phyloP scores from a whole-genome alignment of 2,888 invertebrate genomes.

The Scaptomyza flava region DNA sequence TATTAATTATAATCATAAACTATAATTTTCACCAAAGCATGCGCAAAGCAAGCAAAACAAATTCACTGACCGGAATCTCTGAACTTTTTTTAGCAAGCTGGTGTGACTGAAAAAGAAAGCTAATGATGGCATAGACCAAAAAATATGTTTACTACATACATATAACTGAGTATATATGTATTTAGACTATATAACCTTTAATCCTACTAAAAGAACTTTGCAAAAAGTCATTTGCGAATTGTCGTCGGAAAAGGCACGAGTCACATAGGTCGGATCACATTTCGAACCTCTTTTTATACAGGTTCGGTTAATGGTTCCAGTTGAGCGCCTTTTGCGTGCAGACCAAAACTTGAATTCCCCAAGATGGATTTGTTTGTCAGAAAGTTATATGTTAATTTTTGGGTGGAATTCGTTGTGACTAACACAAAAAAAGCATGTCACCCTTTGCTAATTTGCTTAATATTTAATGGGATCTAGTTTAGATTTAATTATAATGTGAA shows the following conservation, averaged over 20 bases:
- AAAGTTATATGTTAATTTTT: constrained; percentile 9
- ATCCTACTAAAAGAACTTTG: constrained; percentile 8
- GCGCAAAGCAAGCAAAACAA: constrained; percentile 43
- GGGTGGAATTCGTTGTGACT: not conserved
- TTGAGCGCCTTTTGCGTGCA: constrained; percentile 45
- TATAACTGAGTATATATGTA: not conserved
- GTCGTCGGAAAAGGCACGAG: constrained; percentile 47
- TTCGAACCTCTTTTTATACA: not conserved
- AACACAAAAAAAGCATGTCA: not conserved
- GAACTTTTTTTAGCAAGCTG: constrained; percentile 26
- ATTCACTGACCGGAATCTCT: constrained; percentile 69
- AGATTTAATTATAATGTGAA: not conserved
- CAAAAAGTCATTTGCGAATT: constrained; percentile 29
- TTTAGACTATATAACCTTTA: constrained; percentile 9
- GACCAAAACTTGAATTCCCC: constrained; percentile 6
- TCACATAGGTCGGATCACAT: constrained; percentile 27
- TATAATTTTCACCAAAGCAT: constrained; percentile 70
- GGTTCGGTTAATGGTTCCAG: constrained; percentile 46
- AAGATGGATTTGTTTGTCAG: constrained; percentile 9
- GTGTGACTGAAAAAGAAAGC: constrained; percentile 56
- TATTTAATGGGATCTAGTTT: constrained; percentile 7
- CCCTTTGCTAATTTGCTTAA: not conserved
- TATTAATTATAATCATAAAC: constrained; percentile 74
- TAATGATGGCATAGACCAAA: constrained; percentile 19
- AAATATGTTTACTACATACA: not conserved